phyloP scores from a whole-genome alignment of 2,797 vertebrate genomes.

The Pipistrellus pygmaeus region DNA sequence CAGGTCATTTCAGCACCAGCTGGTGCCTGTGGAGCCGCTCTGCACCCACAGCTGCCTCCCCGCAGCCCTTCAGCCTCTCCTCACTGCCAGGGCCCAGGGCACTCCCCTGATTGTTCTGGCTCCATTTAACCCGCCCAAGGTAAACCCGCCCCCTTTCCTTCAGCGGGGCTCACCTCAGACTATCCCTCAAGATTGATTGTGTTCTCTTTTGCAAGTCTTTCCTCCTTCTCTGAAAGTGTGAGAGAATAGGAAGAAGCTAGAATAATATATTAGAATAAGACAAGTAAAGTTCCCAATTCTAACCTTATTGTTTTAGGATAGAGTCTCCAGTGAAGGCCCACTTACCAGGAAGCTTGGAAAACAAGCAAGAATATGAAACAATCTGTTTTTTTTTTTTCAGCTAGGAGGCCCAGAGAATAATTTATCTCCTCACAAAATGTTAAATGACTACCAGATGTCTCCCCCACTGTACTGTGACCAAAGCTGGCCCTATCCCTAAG shows the following conservation, averaged over 20 bases:
- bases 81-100: background rate
- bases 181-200: background rate
- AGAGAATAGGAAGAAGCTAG: slow-evolving; percentile 14
- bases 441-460: slow-evolving; percentile 40
- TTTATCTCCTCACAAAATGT: background rate
- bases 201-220: slow-evolving; percentile 29
- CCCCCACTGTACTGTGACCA: background rate
- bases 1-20: background rate
- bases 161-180: background rate
- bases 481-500: background rate
- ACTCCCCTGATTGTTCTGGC: background rate
- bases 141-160: background rate
- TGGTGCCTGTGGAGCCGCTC: background rate
- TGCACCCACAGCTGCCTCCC: background rate
- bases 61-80: background rate
- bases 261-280: background rate
- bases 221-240: background rate
- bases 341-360: slow-evolving; percentile 44
- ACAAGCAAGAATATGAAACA: background rate
- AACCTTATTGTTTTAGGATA: background rate
- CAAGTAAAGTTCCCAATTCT: background rate
- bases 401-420: background rate
- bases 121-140: background rate
- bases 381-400: slow-evolving; percentile 14
- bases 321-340: background rate